Percentiles rank a stretch among this genome's conserved stretches.
Conservation (phyloP, 2,797 vertebrate genomes). For the Merluccius polli region DNA sequence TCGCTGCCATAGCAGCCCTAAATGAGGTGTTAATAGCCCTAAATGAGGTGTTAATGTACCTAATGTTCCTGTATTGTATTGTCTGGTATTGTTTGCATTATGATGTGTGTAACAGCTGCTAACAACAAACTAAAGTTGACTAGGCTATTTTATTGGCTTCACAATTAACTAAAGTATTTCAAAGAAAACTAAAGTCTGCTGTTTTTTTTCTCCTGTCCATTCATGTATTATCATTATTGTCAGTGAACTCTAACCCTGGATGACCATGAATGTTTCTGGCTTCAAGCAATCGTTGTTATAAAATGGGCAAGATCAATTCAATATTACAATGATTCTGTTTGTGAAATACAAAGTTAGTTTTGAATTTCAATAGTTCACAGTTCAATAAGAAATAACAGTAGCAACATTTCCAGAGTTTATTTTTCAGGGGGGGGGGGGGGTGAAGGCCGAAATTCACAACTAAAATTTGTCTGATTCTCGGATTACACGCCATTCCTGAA, state of each 20-base stretch:
- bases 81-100: no score
- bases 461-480: slow-evolving; percentile 48
- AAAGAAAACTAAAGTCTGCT: not conserved
- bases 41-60: no score
- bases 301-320: slow-evolving; percentile 2
- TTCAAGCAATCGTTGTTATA: not conserved
- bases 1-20: no score
- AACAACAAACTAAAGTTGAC: not conserved
- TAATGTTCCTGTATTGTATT: no score
- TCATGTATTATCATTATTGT: not conserved
- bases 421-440: not conserved
- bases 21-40: no score
- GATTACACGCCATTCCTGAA: slow-evolving; percentile 46
- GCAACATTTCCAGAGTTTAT: no score
- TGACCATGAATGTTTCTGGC: not conserved
- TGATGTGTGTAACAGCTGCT: no score
- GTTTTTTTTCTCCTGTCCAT: not conserved
- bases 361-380: no score
- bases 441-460: slow-evolving; percentile 9
- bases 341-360: not conserved
- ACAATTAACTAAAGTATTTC: not conserved
- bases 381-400: no score
- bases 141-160: not conserved
- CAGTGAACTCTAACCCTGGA: not conserved
- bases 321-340: not conserved